phyloP scores from a whole-genome alignment of 2,797 vertebrate genomes.

The Anguilla anguilla region DNA sequence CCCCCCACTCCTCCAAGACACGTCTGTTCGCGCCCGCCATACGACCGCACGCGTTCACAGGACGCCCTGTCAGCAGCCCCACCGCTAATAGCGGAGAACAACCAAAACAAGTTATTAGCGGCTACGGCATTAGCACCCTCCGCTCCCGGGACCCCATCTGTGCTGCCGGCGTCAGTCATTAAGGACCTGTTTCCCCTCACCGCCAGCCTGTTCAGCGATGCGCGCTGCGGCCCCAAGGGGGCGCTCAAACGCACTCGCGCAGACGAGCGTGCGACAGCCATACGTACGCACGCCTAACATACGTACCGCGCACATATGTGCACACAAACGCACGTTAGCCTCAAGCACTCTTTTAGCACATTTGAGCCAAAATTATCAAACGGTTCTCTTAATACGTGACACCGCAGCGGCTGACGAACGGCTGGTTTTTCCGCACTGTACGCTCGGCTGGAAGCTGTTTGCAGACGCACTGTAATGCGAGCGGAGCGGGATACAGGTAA shows the following conservation, averaged over 20 bases:
- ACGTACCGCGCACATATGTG: not conserved
- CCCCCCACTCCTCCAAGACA: not conserved
- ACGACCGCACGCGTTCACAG: conserved; percentile 20
- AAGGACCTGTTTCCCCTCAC: conserved; percentile 13
- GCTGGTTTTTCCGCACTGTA: not conserved
- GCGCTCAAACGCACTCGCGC: not conserved
- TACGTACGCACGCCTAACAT: not conserved
- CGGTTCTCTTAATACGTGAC: not conserved
- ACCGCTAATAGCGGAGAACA: conserved; percentile 35
- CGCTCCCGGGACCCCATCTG: conserved; percentile 37
- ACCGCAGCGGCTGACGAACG: not conserved
- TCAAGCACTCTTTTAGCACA: not conserved
- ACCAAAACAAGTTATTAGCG: conserved; percentile 39
- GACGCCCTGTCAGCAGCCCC: conserved; percentile 15
- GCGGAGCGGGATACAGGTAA: not conserved
- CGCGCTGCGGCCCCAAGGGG: not conserved
- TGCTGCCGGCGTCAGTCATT: conserved; percentile 33
- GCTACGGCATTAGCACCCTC: conserved; percentile 31
- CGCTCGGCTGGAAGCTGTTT: not conserved
- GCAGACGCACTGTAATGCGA: not conserved
- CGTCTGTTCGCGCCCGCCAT: conserved; percentile 23
- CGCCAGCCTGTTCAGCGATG: not conserved
- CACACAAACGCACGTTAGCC: not conserved
- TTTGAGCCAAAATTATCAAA: not conserved
- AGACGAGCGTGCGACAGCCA: not conserved